These are phyloP conservation scores for Cavia aperea DNA, from an alignment of 2,113 vertebrate genomes.

Conservation along the genomic window DNA sequence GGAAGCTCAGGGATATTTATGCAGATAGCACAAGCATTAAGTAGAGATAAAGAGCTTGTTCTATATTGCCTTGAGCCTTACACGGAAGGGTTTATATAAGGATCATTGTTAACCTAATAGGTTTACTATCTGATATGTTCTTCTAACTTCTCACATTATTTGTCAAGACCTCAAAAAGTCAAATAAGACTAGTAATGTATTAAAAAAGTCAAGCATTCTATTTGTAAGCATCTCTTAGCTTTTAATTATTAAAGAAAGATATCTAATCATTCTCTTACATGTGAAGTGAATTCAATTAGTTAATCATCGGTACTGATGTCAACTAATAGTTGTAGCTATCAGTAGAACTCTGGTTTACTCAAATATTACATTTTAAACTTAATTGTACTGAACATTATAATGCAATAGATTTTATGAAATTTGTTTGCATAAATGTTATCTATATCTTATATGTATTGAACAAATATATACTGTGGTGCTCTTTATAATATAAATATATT, in stretches of 20 bases:
- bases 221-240: neutral
- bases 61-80: neutral
- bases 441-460: neutral
- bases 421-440: neutral
- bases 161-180: neutral
- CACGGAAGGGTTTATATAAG: neutral
- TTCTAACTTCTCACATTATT: neutral
- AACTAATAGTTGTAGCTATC: neutral
- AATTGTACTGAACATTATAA: neutral
- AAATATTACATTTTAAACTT: neutral
- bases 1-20: neutral
- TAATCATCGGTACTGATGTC: neutral
- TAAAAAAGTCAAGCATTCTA: neutral
- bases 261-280: conserved; percentile 41
- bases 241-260: conserved; percentile 16
- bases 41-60: neutral
- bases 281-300: conserved; percentile 20
- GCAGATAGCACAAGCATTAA: neutral
- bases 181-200: neutral
- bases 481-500: neutral
- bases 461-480: neutral
- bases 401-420: neutral
- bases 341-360: neutral
- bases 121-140: neutral
- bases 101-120: neutral